Evolutionary conservation across 2,888 invertebrate species (phyloP), one percentile per base, ranked within the genome.

Genomic region (Drosophila mettleri): DNA sequence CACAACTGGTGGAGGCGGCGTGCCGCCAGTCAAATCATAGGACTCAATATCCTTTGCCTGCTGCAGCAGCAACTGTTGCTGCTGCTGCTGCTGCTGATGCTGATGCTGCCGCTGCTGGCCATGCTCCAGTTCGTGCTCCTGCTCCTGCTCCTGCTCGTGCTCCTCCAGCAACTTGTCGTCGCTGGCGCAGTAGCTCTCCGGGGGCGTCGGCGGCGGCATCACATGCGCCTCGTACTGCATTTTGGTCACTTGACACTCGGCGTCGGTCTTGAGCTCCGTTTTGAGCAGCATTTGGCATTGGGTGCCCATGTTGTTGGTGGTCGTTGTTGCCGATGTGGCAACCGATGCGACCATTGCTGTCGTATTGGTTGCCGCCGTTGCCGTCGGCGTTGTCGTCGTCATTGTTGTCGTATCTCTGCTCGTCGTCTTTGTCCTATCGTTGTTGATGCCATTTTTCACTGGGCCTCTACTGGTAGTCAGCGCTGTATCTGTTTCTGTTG

Each of bases 11-110:
- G 78, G 94, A 1, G 91, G 95, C 77, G 94, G 94, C 2, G 94
- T 95, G 6, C 94, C 95, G 8, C 95, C 95, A 10, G 92, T 91
- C 20, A 91, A 69, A 61, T 91, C 91, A 54, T 86, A 91, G 2
- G 90, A 90, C 36, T 91, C 92, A 6, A 79, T 78, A 24, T 76
- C 80, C 18, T 78, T 78, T 1, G 53, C 46, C 2, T 55, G 72
- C 20, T 59, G 68, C 31, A 59, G 64, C 16, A 61, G 54, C 49
- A 61, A 9, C 14, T 54, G 49, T 67, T 89, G 86, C 8, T 43
- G 43, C 2, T 41, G 41, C 7, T 81, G 71, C 20, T 90, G 80
- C 8, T 81, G 76, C 20, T 88, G 88, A 12, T 85, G 60, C 14
- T 77, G 53, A 8, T 80, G 75, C 20, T 88, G 88, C n/a, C 86